A percentile compares a stretch with the other conserved stretches of the same genome.
Conservation (phyloP, 2,113 vertebrate species). For the Strix aluco region DNA sequence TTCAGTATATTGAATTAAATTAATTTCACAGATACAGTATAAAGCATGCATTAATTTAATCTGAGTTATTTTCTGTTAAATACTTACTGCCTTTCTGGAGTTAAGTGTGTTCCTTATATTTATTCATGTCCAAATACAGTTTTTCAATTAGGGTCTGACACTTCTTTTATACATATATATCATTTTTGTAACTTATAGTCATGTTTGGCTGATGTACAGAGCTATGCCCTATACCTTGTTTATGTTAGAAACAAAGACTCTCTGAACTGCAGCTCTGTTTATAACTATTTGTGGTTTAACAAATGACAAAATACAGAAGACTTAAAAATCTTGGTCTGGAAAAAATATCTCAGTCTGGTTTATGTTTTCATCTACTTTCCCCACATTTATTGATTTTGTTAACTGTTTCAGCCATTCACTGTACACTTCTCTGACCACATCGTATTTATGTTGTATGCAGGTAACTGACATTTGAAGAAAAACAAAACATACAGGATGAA, state of each 20-base stretch:
- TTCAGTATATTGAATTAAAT: slow-evolving; percentile 21
- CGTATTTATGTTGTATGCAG: slow-evolving; percentile 11
- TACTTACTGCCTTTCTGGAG: background rate
- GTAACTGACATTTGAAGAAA: slow-evolving; percentile 53
- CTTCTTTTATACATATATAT: slow-evolving; percentile 70
- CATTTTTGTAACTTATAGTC: slow-evolving; percentile 62
- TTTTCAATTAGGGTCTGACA: slow-evolving; percentile 67
- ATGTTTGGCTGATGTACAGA: slow-evolving; percentile 63
- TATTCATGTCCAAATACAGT: slow-evolving; percentile 47
- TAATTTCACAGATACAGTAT: slow-evolving; percentile 6
- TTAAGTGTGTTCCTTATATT: slow-evolving; percentile 46
- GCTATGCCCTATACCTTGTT: slow-evolving; percentile 67
- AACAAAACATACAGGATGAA: slow-evolving; percentile 20
- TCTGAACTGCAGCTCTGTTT: slow-evolving; percentile 67
- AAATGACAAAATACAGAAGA: slow-evolving; percentile 80
- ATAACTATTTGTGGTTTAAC: slow-evolving; percentile 72
- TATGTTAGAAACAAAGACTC: slow-evolving; percentile 73
- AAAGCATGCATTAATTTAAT: slow-evolving; percentile 7
- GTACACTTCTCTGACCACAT: slow-evolving; percentile 12
- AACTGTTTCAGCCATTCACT: slow-evolving; percentile 63
- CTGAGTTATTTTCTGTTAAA: slow-evolving; percentile 27
- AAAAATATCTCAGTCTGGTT: slow-evolving; percentile 73
- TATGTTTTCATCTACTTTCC: slow-evolving; percentile 70
- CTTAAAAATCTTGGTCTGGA: slow-evolving; percentile 75
- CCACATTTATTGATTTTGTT: slow-evolving; percentile 67